Base-by-base conservation (phyloP, 2,888 invertebrate species). In the Agapostemon virescens region DNA sequence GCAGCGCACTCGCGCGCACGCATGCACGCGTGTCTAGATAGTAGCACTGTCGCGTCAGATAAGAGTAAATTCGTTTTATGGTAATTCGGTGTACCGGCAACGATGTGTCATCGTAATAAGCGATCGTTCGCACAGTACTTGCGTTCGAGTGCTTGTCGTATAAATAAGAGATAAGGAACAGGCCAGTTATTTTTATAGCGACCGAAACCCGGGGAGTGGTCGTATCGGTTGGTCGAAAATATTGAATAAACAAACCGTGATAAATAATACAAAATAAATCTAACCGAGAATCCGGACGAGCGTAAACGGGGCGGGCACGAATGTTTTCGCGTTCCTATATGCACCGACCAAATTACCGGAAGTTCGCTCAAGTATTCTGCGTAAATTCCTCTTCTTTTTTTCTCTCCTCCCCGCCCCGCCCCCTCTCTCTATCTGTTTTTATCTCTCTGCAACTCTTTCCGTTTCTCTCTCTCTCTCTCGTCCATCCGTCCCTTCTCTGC, bases 281-380 rank as follows among this genome's bases (percentile, higher is more conserved):
- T 26, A 26, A 17, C 9, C 33, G 33, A 9, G 20, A 30, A 30
- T 63, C 5, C 17, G 5, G 63, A n/a, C 11, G 36, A 11, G 33
- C 1, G n/a, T n/a, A n/a, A n/a, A 36, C 36, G 30, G 9, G 20
- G 17, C 9, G n/a, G 66, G 30, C 1, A 20, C 38, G 11, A 73
- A 78, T 40, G 52, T 63, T 61, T 66, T 66, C 72, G 55, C 55
- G 77, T 49, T 69, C 64, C 61, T 74, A 70, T 74, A 70, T 38
- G 70, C 70, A 69, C 71, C 75, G 49, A 71, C 61, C 72, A 77
- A 83, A 85, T 71, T 66, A n/a, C 70, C 84, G 76, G 84, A 85
- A 85, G 71, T 69, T 20, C 71, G 71, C 45, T 61, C 72, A 38
- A 84, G 76, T 26, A 84, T 72, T 79, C 72, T 52, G 66, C 75